Conservation (phyloP, 2,113 vertebrate genomes). For the Ammodytes dubius region DNA sequence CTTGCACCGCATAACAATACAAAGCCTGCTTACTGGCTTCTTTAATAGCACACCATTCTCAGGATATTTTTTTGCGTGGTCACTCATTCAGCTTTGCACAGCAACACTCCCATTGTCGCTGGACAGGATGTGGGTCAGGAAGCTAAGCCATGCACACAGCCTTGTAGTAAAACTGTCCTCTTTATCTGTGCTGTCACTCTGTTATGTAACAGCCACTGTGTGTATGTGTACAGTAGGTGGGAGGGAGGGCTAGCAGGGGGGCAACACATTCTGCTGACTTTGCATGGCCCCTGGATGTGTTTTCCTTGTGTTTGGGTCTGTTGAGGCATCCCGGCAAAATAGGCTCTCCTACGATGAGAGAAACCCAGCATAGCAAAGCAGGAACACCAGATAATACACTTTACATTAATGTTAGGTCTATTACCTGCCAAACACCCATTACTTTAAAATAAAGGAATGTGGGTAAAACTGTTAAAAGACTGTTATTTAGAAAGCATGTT, state of each 20-base stretch:
- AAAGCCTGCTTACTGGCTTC: neutral
- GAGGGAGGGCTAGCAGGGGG: slow-evolving; percentile 1
- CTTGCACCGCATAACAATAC: neutral
- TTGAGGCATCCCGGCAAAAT: slow-evolving; percentile 17
- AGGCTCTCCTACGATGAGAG: slow-evolving; percentile 16
- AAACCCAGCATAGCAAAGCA: neutral
- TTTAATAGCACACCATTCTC: slow-evolving; percentile 4
- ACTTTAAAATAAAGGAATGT: no score
- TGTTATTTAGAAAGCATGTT: no score
- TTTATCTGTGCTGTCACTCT: slow-evolving; percentile 77
- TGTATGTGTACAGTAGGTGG: slow-evolving; percentile 64
- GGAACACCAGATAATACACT: neutral
- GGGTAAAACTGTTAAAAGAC: no score
- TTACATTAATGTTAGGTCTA: neutral
- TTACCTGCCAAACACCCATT: neutral
- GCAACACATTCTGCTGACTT: slow-evolving; percentile 64
- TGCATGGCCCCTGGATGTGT: slow-evolving; percentile 26
- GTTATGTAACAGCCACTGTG: slow-evolving; percentile 76
- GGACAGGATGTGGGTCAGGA: slow-evolving; percentile 80
- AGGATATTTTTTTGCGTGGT: slow-evolving; percentile 36
- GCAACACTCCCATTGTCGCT: slow-evolving; percentile 37
- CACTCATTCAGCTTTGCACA: slow-evolving; percentile 25
- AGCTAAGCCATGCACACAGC: slow-evolving; percentile 67
- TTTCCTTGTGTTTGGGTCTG: slow-evolving; percentile 59
- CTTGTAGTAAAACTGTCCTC: slow-evolving; percentile 80